phyloP scores from a whole-genome alignment of 2,888 invertebrate genomes.

The Cynaeus angustus region DNA sequence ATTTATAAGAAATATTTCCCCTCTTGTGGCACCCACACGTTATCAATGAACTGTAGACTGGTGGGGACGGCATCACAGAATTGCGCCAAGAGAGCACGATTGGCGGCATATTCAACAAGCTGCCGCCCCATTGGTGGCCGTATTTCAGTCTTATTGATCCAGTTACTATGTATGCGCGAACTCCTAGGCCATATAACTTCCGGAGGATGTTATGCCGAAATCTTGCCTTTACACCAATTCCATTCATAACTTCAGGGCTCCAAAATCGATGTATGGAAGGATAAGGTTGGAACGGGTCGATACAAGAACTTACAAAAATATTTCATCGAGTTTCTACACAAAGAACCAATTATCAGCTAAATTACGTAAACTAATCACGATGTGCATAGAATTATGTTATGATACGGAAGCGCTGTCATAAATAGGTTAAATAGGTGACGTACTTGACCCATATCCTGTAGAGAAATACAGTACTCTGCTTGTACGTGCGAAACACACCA shows the following conservation, averaged over 20 bases:
- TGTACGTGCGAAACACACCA: constrained; percentile 4
- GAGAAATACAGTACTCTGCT: constrained; percentile 12
- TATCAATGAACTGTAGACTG: constrained; percentile 77
- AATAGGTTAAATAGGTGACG: constrained; percentile 33
- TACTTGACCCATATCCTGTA: constrained; percentile 40
- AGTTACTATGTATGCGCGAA: constrained; percentile 62
- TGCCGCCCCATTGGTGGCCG: constrained; percentile 63
- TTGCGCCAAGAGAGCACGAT: constrained; percentile 65
- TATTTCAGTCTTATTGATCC: constrained; percentile 66
- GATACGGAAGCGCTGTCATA: constrained; percentile 9
- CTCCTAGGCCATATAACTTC: constrained; percentile 54
- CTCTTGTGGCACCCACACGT: constrained; percentile 77
- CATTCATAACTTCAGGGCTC: constrained; percentile 64
- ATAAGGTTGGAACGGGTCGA: constrained; percentile 22
- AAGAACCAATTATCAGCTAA: neutral
- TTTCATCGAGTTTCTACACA: neutral
- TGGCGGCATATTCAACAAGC: constrained; percentile 65
- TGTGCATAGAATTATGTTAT: constrained; percentile 9
- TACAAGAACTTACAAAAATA: neutral
- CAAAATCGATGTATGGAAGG: constrained; percentile 37
- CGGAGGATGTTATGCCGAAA: constrained; percentile 40
- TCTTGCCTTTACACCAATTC: constrained; percentile 56
- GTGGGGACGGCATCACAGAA: constrained; percentile 65
- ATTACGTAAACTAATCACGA: constrained; percentile 18
- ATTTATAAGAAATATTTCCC: constrained; percentile 69